phyloP scores from a whole-genome alignment of 2,888 invertebrate genomes.

The Beris morrisii region DNA sequence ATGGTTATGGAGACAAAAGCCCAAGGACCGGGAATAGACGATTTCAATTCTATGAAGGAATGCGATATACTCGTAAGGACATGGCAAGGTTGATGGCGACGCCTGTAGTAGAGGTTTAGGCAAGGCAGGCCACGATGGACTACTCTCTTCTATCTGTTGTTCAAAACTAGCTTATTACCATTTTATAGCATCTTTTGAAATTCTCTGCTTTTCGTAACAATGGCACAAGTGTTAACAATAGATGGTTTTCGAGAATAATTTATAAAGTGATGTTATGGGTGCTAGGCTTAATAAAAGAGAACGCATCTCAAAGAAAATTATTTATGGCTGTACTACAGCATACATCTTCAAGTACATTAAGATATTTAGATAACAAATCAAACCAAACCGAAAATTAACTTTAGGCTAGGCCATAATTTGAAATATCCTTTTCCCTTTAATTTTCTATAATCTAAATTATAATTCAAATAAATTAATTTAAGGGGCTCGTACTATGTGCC shows the following conservation, averaged over 20 bases:
- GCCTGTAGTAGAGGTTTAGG: background rate
- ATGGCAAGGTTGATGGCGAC: slow-evolving; percentile 5
- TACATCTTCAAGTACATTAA: too few relatives aligned
- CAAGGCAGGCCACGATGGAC: slow-evolving; percentile 21
- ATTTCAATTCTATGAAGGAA: background rate
- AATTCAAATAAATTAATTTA: too few relatives aligned
- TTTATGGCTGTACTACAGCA: too few relatives aligned
- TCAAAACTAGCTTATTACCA: slow-evolving; percentile 38
- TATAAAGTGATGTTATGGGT: slow-evolving; percentile 19
- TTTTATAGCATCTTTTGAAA: slow-evolving; percentile 36
- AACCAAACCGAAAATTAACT: too few relatives aligned
- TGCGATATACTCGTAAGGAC: background rate
- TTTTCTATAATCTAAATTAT: too few relatives aligned
- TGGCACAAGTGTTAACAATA: slow-evolving; percentile 33
- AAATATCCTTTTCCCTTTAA: too few relatives aligned
- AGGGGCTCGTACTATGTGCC: too few relatives aligned
- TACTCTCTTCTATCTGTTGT: slow-evolving; percentile 24
- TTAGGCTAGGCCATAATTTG: too few relatives aligned
- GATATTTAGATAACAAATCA: too few relatives aligned
- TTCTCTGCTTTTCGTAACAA: slow-evolving; percentile 36
- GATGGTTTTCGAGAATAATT: slow-evolving; percentile 36
- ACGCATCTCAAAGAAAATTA: too few relatives aligned
- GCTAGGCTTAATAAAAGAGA: too few relatives aligned
- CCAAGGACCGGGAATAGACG: slow-evolving; percentile 17
- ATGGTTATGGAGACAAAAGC: slow-evolving; percentile 6